Evolutionary conservation across 2,797 vertebrate genomes (phyloP), one percentile per base, ranked within the genome.

Genomic region (Halcyon chelicuti): DNA sequence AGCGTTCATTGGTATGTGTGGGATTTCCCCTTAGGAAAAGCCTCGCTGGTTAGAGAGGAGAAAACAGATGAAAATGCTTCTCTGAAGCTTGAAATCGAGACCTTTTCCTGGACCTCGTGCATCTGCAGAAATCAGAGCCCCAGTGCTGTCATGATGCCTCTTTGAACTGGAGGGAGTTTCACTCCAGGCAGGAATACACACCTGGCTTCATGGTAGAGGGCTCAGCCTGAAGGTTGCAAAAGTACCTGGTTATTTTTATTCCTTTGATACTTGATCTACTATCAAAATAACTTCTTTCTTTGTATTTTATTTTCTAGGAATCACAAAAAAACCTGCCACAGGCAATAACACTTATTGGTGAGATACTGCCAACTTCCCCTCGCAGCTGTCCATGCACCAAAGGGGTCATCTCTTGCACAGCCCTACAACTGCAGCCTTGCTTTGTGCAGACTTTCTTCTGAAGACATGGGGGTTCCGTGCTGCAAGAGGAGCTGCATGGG

Each of bases 191-290:
- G 58, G 72, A 88, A 31, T 47, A 66, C 20, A 21, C 90, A 94
- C 92, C 94, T 95, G 94, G 89, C 67, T 62, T 57, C 33, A 11
- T 0, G 4, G 62, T 19, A 47, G 22, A 86, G 68, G 61, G 65
- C 91, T 93, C 65, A 88, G 88, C 61, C 72, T 52, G 25, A 31
- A 55, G 73, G 15, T 54, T 92, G 47, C 55, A 90, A 84, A 96
- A 90, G 80, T 81, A 75, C 80, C 73, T 70, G 39, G 33, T 83
- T 93, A 60, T 92, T 95, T 95, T 86, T 55, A 81, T 90, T 72
- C 77, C 62, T 95, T 86, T 97, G 93, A 93, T 93, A 93, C 58
- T 61, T 68, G 73, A 95, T 72, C 79, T 80, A 16, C 62, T 88
- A 35, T 44, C 68, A 66, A 55, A 94, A 67, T 40, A 54, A 49